Percentiles rank a stretch among this genome's conserved stretches.
phyloP scores from a whole-genome alignment of 2,113 vertebrate species.

The Clarias gariepinus region DNA sequence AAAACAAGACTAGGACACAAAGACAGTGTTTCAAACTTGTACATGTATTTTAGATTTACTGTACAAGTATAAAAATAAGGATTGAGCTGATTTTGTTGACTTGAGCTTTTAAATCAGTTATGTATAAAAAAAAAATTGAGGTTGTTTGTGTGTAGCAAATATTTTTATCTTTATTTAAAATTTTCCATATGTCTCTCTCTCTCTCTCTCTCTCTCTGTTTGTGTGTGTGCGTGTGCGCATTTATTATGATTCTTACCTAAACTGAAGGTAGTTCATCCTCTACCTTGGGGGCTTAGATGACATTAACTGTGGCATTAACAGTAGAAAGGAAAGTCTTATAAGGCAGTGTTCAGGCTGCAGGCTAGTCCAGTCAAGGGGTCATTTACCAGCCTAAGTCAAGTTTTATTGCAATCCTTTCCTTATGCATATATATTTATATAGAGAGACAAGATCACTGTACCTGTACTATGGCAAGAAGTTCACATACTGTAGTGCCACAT shows the following conservation, averaged over 20 bases:
- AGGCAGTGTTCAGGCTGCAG: conserved; percentile 50
- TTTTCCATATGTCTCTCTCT: neutral
- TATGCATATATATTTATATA: neutral
- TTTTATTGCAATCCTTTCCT: neutral
- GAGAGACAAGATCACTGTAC: neutral
- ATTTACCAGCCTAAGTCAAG: conserved; percentile 28
- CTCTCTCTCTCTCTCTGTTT: neutral
- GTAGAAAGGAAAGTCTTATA: conserved; percentile 47
- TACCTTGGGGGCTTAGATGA: conserved; percentile 44
- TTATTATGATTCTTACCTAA: conserved; percentile 35
- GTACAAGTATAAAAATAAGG: too few relatives aligned
- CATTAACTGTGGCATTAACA: conserved; percentile 48
- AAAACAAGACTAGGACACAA: neutral
- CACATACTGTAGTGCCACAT: neutral
- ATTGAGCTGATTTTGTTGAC: conserved; percentile 30
- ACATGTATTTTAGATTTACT: neutral
- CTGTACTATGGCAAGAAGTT: neutral
- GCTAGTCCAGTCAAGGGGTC: conserved; percentile 49
- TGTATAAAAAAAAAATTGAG: neutral
- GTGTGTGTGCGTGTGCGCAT: neutral
- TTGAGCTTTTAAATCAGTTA: neutral
- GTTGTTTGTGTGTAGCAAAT: conserved; percentile 3
- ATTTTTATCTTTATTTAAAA: neutral
- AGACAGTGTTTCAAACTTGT: neutral
- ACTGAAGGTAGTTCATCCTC: conserved; percentile 31